Base-by-base conservation (phyloP, 2,113 vertebrate species). In the Ellobius talpinus region DNA sequence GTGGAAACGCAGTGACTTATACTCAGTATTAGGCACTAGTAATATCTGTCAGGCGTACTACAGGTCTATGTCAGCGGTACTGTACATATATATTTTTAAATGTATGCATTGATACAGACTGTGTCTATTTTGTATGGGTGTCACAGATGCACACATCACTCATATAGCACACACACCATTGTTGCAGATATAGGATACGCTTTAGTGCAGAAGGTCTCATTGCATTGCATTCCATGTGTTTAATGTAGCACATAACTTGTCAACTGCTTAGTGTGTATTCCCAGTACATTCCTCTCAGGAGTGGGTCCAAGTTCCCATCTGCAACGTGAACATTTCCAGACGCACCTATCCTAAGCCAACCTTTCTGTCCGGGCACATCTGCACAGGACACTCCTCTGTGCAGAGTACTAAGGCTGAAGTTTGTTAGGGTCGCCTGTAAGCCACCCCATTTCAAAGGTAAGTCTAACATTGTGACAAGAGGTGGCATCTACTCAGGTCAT, bases 61-160 rank as follows among this genome's bases (percentile, higher is more conserved):
- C 97, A 93, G 91, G 98, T 97, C 97, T 94, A 97, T 92, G 97
- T 98, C 98, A 98, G 98, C 97, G 98, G 98, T 98, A 98, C 97
- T 98, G 91, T 98, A 98, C 98, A 97, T 98, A 98, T 98, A 98
- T 95, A 96, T 58, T 98, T 98, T 98, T 97, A 97, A 98, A 93
- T 97, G 90, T 98, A 98, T 98, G 92, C 97, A 98, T 98, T 97
- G 98, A 98, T 97, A 98, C 89, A 97, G 97, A 97, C 95, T 96
- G 87, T 97, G 86, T 95, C 90, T 95, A 77, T 74, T 77, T 92
- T 91, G 90, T 39, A 93, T 66, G 96, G 92, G 94, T 93, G 94
- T 96, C 72, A 92, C 96, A 90, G 95, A 98, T 81, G 95, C 96
- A 97, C 91, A 97, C 87, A 86, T 89, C 93, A 85, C 96, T 82